Percentiles rank a stretch among this genome's conserved stretches.
Evolutionary conservation across 2,888 invertebrate species (phyloP).

Genomic region (Chalcis sispes): DNA sequence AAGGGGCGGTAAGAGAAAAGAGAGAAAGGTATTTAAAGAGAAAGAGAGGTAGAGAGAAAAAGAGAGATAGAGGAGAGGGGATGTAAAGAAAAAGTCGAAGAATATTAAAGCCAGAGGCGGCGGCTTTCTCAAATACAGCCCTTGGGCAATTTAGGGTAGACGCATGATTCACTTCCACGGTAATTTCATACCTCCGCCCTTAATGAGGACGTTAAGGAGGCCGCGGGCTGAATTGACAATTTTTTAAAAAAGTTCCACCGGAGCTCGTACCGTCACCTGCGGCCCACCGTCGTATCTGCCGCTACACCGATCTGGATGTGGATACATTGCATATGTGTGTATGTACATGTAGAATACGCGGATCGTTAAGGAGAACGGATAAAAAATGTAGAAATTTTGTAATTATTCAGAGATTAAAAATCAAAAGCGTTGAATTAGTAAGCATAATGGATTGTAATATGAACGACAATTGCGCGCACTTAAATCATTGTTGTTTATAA

Average conservation of each 20-base stretch:
- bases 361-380: no score
- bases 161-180: conserved; percentile 52
- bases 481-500: no score
- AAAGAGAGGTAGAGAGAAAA: background rate
- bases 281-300: conserved; percentile 37
- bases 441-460: no score
- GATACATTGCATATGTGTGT: no score
- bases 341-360: no score
- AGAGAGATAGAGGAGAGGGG: no score
- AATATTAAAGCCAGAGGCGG: conserved; percentile 35
- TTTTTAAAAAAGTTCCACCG: conserved; percentile 58
- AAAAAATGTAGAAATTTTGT: no score
- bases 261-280: conserved; percentile 60
- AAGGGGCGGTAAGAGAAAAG: background rate
- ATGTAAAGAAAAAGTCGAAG: conserved; percentile 40
- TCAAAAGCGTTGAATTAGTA: no score
- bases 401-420: no score
- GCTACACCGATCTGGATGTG: no score
- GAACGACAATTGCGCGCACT: no score
- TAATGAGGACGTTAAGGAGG: conserved; percentile 55
- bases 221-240: conserved; percentile 61
- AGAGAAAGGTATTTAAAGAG: background rate
- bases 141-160: conserved; percentile 34
- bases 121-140: conserved; percentile 45
- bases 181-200: conserved; percentile 47